Evolutionary conservation across 2,888 invertebrate species (phyloP).

Genomic region (Tetranychus piercei): DNA sequence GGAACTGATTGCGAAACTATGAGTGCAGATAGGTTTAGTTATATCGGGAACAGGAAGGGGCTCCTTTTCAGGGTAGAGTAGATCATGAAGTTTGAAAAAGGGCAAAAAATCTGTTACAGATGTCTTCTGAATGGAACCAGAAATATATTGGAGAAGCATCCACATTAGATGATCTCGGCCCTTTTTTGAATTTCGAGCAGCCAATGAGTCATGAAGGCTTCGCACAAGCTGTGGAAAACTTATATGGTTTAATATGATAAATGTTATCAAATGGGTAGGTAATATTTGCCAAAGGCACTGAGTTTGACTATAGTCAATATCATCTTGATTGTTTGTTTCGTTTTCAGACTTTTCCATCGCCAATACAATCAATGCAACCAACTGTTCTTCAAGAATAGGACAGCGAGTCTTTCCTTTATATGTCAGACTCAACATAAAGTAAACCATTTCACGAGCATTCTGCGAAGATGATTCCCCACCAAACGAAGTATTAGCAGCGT

Average conservation of each 20-base stretch:
- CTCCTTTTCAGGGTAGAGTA: conserved; percentile 74
- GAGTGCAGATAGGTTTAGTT: conserved; percentile 61
- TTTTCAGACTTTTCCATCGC: conserved; percentile 76
- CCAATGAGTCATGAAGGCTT: conserved; percentile 62
- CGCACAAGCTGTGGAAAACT: conserved; percentile 79
- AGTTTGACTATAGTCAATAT: conserved; percentile 22
- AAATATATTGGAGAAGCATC: conserved; percentile 88
- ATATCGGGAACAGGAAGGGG: conserved; percentile 73
- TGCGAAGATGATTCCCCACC: too few relatives aligned
- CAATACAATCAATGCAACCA: conserved; percentile 70
- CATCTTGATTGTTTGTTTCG: conserved; percentile 16
- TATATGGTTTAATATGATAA: conserved; percentile 80
- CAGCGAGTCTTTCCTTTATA: conserved; percentile 50
- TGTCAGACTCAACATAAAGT: conserved; percentile 76
- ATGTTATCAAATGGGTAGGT: conserved; percentile 80
- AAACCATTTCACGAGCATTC: conserved; percentile 89
- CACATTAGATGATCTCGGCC: conserved; percentile 97
- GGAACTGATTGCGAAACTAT: conserved; percentile 80
- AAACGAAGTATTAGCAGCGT: too few relatives aligned
- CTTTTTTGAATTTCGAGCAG: conserved; percentile 51
- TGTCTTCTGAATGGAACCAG: conserved; percentile 85
- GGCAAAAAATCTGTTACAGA: conserved; percentile 68
- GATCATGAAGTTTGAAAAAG: conserved; percentile 70
- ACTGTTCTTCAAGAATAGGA: conserved; percentile 70
- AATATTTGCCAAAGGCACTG: conserved; percentile 60